Evolutionary conservation across 2,888 invertebrate genomes (phyloP).

Genomic region (Diarsia rubi): DNA sequence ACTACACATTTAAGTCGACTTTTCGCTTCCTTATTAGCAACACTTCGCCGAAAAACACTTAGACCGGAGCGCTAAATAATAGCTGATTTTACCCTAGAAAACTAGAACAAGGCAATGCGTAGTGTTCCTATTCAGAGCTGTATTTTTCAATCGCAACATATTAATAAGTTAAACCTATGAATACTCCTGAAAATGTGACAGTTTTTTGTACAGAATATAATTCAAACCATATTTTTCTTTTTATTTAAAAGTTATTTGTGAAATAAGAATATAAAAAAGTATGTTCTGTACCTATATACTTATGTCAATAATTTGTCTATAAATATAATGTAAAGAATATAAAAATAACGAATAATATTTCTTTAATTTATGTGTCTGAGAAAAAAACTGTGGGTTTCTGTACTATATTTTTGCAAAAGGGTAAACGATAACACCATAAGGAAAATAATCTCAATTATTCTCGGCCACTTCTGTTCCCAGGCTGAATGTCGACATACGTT

Average conservation of each 20-base stretch:
- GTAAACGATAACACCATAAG: background rate
- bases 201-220: background rate
- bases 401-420: background rate
- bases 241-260: background rate
- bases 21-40: constrained; percentile 26
- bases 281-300: background rate
- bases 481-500: constrained; percentile 41
- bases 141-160: background rate
- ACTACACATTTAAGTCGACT: background rate
- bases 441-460: constrained; percentile 11
- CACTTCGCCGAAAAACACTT: constrained; percentile 32
- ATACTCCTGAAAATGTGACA: background rate
- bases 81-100: background rate
- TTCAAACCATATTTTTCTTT: background rate
- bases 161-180: background rate
- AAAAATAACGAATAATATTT: background rate
- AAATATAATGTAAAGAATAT: background rate
- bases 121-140: too few species aligned
- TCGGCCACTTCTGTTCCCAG: constrained; percentile 12
- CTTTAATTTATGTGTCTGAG: background rate
- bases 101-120: background rate
- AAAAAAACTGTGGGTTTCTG: background rate
- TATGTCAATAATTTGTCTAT: background rate
- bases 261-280: background rate
- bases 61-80: constrained; percentile 8